Conservation (phyloP, 2,113 vertebrate genomes). For the human region GRCh38 chr7:36289001-36289500, state of each 20-base stretch:
- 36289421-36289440: not conserved
- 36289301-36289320: not conserved
- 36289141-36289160: not conserved
- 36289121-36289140: no score
- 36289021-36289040: not conserved
- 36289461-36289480: not conserved
- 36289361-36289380: not conserved
- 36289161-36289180: not conserved
- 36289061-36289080: not conserved
- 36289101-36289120: no score
- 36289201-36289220: fast-evolving
- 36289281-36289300: not conserved
- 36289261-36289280: not conserved
- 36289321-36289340: fast-evolving
- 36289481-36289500: fast-evolving
- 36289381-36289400: not conserved
- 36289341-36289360: not conserved
- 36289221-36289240: no score
- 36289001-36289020: not conserved
- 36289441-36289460: not conserved
- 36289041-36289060: not conserved
- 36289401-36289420: fast-evolving
- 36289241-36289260: fast-evolving
- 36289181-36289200: not conserved
- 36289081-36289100: not conserved